phyloP scores from a whole-genome alignment of 2,113 vertebrate species.

The Dipodomys spectabilis region DNA sequence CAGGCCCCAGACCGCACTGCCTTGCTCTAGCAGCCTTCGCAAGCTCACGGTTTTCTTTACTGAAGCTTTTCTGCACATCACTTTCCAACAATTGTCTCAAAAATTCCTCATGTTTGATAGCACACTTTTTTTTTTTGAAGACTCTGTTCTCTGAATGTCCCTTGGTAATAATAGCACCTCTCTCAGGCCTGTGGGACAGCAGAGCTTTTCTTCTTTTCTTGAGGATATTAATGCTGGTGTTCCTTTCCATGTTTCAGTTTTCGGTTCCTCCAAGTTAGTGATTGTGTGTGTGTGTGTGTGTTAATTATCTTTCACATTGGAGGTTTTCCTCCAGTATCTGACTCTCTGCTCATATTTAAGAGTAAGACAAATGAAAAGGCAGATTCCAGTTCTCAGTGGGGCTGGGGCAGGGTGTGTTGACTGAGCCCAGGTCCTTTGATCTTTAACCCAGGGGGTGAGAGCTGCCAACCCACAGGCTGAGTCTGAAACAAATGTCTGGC shows the following conservation, averaged over 20 bases:
- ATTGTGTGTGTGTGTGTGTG: background rate
- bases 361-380: background rate
- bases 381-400: background rate
- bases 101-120: background rate
- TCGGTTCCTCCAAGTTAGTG: background rate
- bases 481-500: background rate
- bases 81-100: background rate
- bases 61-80: background rate
- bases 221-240: background rate
- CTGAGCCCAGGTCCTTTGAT: conserved; percentile 27
- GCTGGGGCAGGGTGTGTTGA: background rate
- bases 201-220: background rate
- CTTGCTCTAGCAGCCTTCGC: background rate
- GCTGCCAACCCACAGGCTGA: background rate
- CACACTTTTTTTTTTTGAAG: background rate
- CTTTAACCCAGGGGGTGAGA: background rate
- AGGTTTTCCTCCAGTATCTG: background rate
- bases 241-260: background rate
- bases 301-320: conserved; percentile 10
- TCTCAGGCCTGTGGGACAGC: background rate
- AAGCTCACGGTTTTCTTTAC: background rate
- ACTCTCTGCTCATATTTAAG: conserved; percentile 12
- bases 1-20: background rate
- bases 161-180: background rate
- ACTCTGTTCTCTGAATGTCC: background rate